These are phyloP conservation scores for Anarrhichthys ocellatus DNA, from an alignment of 2,113 vertebrate species.

Conservation along the genomic window DNA sequence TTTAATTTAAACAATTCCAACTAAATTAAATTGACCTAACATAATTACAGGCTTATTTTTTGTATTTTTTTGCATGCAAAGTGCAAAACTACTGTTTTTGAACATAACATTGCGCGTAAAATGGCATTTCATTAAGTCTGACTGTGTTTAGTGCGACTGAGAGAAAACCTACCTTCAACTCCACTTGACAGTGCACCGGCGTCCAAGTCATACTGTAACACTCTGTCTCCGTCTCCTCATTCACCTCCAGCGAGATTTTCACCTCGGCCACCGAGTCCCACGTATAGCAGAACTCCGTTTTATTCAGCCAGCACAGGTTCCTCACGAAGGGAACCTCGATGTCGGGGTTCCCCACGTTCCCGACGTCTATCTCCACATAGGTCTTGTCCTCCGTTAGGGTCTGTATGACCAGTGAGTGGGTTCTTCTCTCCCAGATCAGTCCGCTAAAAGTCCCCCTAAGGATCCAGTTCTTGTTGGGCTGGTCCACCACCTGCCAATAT, in stretches of 20 bases:
- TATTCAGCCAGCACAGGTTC: conserved; percentile 90
- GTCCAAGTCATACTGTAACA: conserved; percentile 89
- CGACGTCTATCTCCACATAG: conserved; percentile 85
- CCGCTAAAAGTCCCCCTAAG: conserved; percentile 87
- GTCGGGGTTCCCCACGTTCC: conserved; percentile 83
- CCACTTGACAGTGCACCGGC: conserved; percentile 87
- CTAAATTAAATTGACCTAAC: background rate
- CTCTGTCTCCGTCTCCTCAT: conserved; percentile 82
- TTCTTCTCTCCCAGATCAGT: conserved; percentile 90
- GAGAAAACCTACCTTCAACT: conserved; percentile 85
- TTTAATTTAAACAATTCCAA: background rate
- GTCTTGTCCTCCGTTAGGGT: conserved; percentile 85
- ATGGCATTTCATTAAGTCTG: background rate
- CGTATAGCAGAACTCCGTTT: conserved; percentile 90
- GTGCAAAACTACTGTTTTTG: conserved; percentile 4
- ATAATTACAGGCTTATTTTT: background rate
- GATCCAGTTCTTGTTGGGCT: conserved; percentile 92
- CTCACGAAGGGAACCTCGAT: conserved; percentile 86
- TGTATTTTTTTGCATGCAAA: background rate
- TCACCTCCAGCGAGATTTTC: conserved; percentile 84
- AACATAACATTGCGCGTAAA: conserved; percentile 1
- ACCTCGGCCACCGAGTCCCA: conserved; percentile 91
- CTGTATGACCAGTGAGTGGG: conserved; percentile 87
- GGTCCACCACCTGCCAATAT: conserved; percentile 95
- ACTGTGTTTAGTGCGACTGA: background rate